Base-by-base conservation (phyloP, 1,140 invertebrate species). In the Drosophila prosaltans region DNA sequence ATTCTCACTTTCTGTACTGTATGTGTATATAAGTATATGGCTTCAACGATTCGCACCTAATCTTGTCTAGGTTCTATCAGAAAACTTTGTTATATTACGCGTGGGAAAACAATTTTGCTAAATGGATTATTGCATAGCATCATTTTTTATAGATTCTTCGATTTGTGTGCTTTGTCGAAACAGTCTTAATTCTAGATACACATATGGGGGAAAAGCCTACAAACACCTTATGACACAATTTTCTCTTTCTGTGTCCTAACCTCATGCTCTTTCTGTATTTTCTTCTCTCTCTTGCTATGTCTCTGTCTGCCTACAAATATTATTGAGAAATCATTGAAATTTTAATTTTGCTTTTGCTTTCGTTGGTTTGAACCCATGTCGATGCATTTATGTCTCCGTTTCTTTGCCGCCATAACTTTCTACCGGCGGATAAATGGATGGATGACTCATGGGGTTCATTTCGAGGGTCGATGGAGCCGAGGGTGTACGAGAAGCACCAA, bases 401-500 rank as follows among this genome's bases (percentile, higher is more conserved):
- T 97, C 96, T 92, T 96, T 96, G 75, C 94, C 94, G 48, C 94
- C 84, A 91, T 94, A 96, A 90, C 95, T 95, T 78, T 96, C 94
- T 72, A 96, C 95, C 90, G 96, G 94, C 16, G 96, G 96, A 91
- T 97, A 97, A 26, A 92, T 64, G 51, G 84, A 26, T 51, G 45
- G 78, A 66, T 81, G 84, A 66, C 80, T 89, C 41, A 97, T 97
- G 1, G 96, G 96, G 36, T 95, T 95, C 95, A 97, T 96, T 93
- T 97, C 96, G 48, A 97, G 91, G 4, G 96, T 97, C 69, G 96
- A 96, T 0, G 96, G 96, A 4, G 96, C 96, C 1, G 96, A 97
- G 1, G 96, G 96, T 58, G 95, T 96, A 65, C 95, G 95, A 28
- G 96, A 92, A 58, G 94, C 93, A 74, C 94, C 94, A 45, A 95